Conservation (phyloP, 2,113 vertebrate species). For the Myrmophylax atrothorax region DNA sequence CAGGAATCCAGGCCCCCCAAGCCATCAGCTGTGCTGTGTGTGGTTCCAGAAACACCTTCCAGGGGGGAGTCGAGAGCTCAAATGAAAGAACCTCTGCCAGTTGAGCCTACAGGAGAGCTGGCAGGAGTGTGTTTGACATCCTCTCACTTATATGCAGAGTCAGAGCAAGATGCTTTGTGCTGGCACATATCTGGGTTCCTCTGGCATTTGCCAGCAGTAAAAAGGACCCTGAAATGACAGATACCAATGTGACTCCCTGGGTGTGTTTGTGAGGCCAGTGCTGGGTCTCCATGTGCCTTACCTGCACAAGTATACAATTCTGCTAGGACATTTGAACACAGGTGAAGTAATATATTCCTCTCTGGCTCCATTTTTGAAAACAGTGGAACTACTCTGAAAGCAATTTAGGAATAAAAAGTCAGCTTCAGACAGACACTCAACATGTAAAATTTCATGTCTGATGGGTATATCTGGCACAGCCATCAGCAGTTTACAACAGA, state of each 20-base stretch:
- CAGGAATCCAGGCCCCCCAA: neutral
- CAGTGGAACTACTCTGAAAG: neutral
- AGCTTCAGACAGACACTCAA: neutral
- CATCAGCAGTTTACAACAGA: neutral
- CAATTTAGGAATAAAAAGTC: neutral
- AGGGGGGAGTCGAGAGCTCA: neutral
- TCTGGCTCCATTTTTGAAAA: neutral
- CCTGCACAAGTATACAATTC: neutral
- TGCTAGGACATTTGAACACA: neutral
- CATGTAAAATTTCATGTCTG: neutral
- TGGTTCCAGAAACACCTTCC: neutral
- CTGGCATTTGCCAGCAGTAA: neutral
- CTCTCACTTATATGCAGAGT: fast-evolving
- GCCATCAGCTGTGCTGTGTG: neutral
- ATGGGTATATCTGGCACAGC: neutral
- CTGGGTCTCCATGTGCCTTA: neutral
- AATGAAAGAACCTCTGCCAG: neutral
- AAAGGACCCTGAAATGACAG: neutral
- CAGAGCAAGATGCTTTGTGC: neutral
- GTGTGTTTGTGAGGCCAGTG: neutral
- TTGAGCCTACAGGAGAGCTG: neutral
- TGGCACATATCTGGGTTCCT: neutral
- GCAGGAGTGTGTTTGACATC: neutral
- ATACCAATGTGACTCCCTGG: neutral
- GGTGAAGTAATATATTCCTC: neutral